Conservation (phyloP, 2,888 invertebrate species). For the Sabatieria punctata region DNA sequence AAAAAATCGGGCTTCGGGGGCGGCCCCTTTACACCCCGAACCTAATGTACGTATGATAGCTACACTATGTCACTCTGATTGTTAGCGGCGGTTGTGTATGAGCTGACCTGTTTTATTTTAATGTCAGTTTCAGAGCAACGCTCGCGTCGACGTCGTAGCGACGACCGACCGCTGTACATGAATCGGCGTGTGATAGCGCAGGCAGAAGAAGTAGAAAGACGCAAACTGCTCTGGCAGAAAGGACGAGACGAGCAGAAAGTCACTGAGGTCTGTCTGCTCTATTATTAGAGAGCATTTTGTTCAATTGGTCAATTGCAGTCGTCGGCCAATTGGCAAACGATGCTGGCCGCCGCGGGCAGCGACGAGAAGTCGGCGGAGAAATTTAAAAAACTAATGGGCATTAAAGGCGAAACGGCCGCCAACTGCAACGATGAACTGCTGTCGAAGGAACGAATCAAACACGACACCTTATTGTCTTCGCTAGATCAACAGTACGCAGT, state of each 20-base stretch:
- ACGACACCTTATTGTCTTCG: slow-evolving; percentile 70
- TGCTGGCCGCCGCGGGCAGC: slow-evolving; percentile 51
- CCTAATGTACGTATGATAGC: too few relatives aligned
- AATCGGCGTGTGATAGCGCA: neutral
- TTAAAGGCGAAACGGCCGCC: slow-evolving; percentile 41
- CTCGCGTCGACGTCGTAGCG: too few relatives aligned
- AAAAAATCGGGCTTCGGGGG: too few relatives aligned
- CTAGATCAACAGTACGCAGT: slow-evolving; percentile 94
- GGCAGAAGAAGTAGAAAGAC: slow-evolving; percentile 53
- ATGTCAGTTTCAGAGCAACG: too few relatives aligned
- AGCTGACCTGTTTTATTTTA: too few relatives aligned
- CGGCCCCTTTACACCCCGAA: too few relatives aligned
- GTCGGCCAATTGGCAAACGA: slow-evolving; percentile 5
- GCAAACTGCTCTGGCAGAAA: slow-evolving; percentile 62
- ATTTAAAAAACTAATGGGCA: slow-evolving; percentile 91
- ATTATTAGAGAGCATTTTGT: neutral
- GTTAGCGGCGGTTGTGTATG: too few relatives aligned
- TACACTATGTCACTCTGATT: too few relatives aligned
- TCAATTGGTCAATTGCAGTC: neutral
- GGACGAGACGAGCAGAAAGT: slow-evolving; percentile 47
- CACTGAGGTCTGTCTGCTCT: neutral
- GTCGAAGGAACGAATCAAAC: slow-evolving; percentile 44
- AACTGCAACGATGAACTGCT: neutral
- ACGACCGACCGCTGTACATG: neutral
- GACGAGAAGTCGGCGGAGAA: slow-evolving; percentile 77